phyloP scores from a whole-genome alignment of 2,888 invertebrate species.

The Pemphredon lugubris region DNA sequence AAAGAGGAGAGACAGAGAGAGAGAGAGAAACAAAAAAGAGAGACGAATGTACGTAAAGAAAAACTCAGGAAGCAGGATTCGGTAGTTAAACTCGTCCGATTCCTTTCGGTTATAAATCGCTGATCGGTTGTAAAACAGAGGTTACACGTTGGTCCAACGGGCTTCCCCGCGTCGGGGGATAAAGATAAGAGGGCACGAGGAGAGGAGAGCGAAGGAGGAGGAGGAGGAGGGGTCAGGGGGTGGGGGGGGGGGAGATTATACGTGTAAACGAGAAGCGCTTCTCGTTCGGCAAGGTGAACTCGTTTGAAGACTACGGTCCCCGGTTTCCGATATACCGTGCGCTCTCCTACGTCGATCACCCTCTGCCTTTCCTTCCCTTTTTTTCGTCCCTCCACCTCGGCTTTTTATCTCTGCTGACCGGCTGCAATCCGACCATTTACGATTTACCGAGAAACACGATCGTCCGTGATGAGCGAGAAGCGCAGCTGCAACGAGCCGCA shows the following conservation, averaged over 20 bases:
- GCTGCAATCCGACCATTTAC: constrained; percentile 46
- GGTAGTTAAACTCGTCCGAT: not conserved
- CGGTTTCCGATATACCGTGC: constrained; percentile 34
- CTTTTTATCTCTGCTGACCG: constrained; percentile 39
- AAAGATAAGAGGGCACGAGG: not conserved
- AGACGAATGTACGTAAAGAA: no score
- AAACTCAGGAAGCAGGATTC: no score
- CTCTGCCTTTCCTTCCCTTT: constrained; percentile 10
- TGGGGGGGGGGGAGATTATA: constrained; percentile 25
- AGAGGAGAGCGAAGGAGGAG: not conserved
- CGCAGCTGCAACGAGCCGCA: not conserved
- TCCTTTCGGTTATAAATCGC: constrained; percentile 2
- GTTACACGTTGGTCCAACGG: not conserved
- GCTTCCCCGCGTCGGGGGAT: not conserved
- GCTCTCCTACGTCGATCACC: constrained; percentile 26
- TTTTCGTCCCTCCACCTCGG: not conserved
- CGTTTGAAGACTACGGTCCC: constrained; percentile 36
- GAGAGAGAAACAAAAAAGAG: no score
- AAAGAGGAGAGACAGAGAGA: not conserved
- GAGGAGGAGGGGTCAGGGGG: no score
- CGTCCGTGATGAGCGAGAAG: not conserved
- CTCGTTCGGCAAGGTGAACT: constrained; percentile 21
- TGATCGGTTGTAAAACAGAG: not conserved
- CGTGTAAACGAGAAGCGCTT: constrained; percentile 31
- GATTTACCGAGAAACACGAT: constrained; percentile 33